A percentile compares a stretch with the other conserved stretches of the same genome.
Conservation (phyloP, 2,113 vertebrate genomes). For the Ptilorrhoa leucosticta region DNA sequence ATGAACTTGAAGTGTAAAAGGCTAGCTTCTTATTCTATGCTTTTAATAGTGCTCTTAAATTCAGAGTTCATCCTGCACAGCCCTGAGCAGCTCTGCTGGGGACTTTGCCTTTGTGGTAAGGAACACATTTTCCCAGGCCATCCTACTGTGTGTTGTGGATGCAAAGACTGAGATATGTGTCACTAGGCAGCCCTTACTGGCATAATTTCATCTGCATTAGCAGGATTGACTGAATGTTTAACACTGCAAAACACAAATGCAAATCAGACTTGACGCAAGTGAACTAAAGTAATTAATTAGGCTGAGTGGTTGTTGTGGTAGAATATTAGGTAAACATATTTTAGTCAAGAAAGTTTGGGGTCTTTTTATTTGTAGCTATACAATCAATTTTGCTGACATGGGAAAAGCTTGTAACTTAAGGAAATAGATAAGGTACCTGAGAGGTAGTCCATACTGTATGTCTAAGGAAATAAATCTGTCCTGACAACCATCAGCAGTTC, state of each 20-base stretch:
- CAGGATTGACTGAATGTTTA: not conserved
- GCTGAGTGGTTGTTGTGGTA: not conserved
- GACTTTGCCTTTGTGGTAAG: not conserved
- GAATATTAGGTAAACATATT: not conserved
- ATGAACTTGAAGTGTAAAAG: not conserved
- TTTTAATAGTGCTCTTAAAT: not conserved
- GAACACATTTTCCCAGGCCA: not conserved
- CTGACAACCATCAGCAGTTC: not conserved
- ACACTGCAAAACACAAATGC: not conserved
- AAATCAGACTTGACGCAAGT: not conserved
- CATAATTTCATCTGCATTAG: not conserved
- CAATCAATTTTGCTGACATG: not conserved
- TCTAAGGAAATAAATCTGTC: not conserved
- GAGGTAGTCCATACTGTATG: not conserved
- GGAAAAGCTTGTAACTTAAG: not conserved
- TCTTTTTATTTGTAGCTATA: not conserved
- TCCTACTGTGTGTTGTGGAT: not conserved
- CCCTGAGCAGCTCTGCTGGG: not conserved
- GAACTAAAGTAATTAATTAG: not conserved
- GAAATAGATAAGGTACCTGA: not conserved
- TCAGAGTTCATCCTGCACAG: not conserved
- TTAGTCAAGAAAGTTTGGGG: not conserved
- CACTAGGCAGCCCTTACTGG: not conserved
- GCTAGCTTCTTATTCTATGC: not conserved
- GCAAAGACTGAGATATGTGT: not conserved